Base-by-base conservation (phyloP, 2,113 vertebrate genomes). In the Psephotus haematonotus region DNA sequence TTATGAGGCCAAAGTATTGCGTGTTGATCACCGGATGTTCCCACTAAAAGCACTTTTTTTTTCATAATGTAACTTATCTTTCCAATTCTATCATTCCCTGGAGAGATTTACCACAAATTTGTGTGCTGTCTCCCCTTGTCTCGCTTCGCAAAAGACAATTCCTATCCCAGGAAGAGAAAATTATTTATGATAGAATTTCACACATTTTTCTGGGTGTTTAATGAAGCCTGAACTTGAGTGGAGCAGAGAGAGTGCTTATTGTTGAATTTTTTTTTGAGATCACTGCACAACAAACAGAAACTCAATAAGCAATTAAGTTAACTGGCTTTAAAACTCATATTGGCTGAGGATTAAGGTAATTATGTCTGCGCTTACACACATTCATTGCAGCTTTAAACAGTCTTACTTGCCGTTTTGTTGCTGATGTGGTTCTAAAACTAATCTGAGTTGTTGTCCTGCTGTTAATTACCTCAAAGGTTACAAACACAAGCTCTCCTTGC, bases 211-310 rank as follows among this genome's bases (percentile, higher is more conserved):
- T 93, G 41, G 29, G 43, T 77, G 79, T 50, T 94, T 90, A 96
- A 96, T 86, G 92, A 94, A 96, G 93, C 95, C 47, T 96, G 86
- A 95, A 86, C 91, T 91, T 91, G 92, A 96, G 90, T 25, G 12
- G 75, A 94, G 63, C 70, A 82, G 70, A 90, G 77, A 92, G 82
- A 70, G 49, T 67, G 63, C 78, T 96, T 91, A 92, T 67, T 94
- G 87, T 88, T 77, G 85, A 90, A 52, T 76, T 85, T 86, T 86
- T 97, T 96, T 95, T 82, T 8, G 1, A 97, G 90, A 95, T 96
- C 90, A 95, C 87, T 95, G 93, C 93, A 96, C 92, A 94, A 90
- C 92, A 97, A 96, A 92, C 94, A 93, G 81, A 92, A 95, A 95
- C 67, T 59, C 78, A 96, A 92, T 77, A 93, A 93, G 90, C 82